These are phyloP conservation scores for Eupithecia abbreviata DNA, from an alignment of 2,888 invertebrate genomes.

Conservation along the genomic window DNA sequence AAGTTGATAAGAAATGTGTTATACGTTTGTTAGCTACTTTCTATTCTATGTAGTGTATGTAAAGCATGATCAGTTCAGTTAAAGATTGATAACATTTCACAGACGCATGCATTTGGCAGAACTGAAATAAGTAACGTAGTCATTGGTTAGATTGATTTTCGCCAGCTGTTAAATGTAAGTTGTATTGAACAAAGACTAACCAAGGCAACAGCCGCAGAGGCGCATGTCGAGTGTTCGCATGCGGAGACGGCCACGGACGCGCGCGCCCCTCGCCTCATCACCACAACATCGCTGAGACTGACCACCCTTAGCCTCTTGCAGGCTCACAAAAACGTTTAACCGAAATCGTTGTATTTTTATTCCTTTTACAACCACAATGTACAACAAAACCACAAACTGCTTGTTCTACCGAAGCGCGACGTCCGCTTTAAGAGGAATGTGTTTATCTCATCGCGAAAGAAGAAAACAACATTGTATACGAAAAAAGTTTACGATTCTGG, in stretches of 20 bases:
- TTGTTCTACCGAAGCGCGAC: constrained; percentile 15
- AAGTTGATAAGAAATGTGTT: constrained; percentile 22
- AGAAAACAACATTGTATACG: constrained; percentile 46
- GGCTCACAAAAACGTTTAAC: constrained; percentile 74
- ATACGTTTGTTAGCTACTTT: constrained; percentile 16
- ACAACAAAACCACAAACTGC: constrained; percentile 32
- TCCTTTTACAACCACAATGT: constrained; percentile 38
- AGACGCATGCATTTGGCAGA: constrained; percentile 7
- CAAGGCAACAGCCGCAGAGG: constrained; percentile 80
- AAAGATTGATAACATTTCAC: constrained; percentile 8
- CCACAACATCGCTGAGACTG: constrained; percentile 61
- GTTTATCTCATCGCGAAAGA: constrained; percentile 39
- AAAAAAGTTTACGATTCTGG: constrained; percentile 55
- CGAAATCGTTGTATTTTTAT: constrained; percentile 69
- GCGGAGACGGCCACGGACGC: constrained; percentile 65
- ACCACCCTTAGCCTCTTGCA: constrained; percentile 56
- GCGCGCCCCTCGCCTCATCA: constrained; percentile 65
- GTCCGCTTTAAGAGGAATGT: constrained; percentile 33
- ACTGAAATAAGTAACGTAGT: not conserved
- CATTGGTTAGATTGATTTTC: constrained; percentile 41
- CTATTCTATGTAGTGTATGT: constrained; percentile 16
- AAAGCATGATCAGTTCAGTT: not conserved
- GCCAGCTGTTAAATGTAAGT: constrained; percentile 26
- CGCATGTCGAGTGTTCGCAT: constrained; percentile 76
- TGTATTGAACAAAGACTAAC: constrained; percentile 59